Percentiles rank a stretch among this genome's conserved stretches.
Conservation (phyloP, 2,113 vertebrate species). For the Sturnira hondurensis region DNA sequence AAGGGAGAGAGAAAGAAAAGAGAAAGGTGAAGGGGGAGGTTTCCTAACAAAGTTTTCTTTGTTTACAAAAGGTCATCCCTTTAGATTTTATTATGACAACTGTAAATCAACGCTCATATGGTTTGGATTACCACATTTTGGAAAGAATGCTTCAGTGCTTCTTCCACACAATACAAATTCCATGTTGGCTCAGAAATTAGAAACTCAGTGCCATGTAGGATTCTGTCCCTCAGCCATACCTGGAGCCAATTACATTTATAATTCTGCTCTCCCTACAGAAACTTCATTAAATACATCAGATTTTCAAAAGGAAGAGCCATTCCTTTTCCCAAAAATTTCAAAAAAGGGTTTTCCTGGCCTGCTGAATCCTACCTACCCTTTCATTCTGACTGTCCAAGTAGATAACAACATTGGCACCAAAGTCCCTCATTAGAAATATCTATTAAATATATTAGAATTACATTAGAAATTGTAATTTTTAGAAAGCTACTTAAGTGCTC, state of each 20-base stretch:
- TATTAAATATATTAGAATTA: background rate
- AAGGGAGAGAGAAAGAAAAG: background rate
- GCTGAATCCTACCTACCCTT: background rate
- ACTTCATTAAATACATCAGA: constrained; percentile 34
- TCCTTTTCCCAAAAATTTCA: background rate
- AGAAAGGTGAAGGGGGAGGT: background rate
- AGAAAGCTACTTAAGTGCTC: background rate
- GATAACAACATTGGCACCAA: background rate
- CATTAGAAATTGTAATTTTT: background rate
- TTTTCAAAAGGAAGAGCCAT: background rate
- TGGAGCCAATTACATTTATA: constrained; percentile 57
- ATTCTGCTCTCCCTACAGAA: constrained; percentile 58
- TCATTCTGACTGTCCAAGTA: background rate
- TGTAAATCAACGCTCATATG: constrained; percentile 44
- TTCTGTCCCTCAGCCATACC: constrained; percentile 21
- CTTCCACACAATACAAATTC: constrained; percentile 50
- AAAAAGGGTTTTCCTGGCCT: background rate
- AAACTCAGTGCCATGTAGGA: constrained; percentile 15
- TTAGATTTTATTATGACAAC: constrained; percentile 39
- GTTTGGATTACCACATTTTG: constrained; percentile 46
- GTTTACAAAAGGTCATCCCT: constrained; percentile 20
- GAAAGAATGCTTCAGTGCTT: constrained; percentile 45
- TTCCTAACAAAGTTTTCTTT: background rate
- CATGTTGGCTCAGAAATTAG: constrained; percentile 54
- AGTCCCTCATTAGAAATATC: background rate